Base-by-base conservation (phyloP, 2,113 vertebrate genomes). In the Sapayoa aenigma region DNA sequence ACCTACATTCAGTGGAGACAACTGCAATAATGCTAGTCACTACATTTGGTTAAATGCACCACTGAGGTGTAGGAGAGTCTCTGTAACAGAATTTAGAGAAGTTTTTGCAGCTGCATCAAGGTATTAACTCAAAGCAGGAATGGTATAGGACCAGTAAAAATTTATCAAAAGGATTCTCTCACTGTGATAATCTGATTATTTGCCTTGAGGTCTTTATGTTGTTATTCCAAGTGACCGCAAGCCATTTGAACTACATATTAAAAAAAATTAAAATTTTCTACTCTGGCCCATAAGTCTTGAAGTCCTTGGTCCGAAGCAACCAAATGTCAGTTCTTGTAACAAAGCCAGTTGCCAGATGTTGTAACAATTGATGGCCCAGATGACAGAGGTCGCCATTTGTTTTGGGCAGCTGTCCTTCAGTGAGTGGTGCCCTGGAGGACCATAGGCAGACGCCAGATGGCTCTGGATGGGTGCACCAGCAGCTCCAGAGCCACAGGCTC, bases 371-470 rank as follows among this genome's bases (percentile, higher is more conserved):
- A 96, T 96, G 90, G 83, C 77, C 85, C 83, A 93, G 95, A 80
- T 96, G 96, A 74, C 96, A 96, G 93, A 92, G 96, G 95, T 96
- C 88, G 62, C 92, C 92, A 84, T 97, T 95, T 94, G 92, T 96
- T 93, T 78, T 47, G 75, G 90, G 93, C 95, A 94, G 88, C 92
- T 95, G 93, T 92, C 90, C 92, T 41, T 94, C 85, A 65, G 85
- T 0, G 1, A 56, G 81, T 7, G 0, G 39, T 83, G 90, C 95
- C 94, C 83, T 0, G 1, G 84, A 87, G 87, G 76, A 81, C 31
- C 0, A 0, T 1, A 2, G 30, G 82, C 89, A 95, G 95, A 93
- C n/a, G 6, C 94, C 95, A 97, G 94, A 96, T 97, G 95, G 94
- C 41, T 82, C 50, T 2, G 91, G 65, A 84, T 85, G 82, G 82